Base-by-base conservation (phyloP, 2,113 vertebrate genomes). In the Alosa alosa region DNA sequence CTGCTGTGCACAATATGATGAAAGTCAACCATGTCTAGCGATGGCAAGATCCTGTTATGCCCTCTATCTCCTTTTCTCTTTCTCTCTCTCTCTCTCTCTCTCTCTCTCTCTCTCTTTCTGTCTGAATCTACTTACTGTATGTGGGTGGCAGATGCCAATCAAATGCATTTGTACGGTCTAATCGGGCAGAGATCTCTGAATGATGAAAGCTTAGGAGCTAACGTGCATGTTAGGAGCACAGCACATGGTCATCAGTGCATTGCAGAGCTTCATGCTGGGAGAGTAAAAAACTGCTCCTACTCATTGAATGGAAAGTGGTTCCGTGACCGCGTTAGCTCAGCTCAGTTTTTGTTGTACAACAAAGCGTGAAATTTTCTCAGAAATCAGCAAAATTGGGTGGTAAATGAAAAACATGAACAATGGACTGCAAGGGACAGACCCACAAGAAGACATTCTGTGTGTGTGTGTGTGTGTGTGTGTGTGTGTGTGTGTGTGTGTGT, bases 301-400 rank as follows among this genome's bases (percentile, higher is more conserved):
- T 93, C 89, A 88, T 85, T 82, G 86, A 92, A 92, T 91, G 84
- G 83, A 89, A 90, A 89, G 90, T 91, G 92, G 91, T 89, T 91
- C 91, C 90, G 88, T 90, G 88, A 91, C 3, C 3, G 20, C 55
- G 2, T 49, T 92, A 90, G 90, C 90, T 90, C 91, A 82, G 88
- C 88, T 90, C 88, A 87, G 91, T 85, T 90, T 82, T 82, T 88
- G 90, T 91, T 93, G 87, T 88, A 90, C 90, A 91, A 93, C 91
- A 90, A 91, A 89, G 85, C 89, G 89, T 90, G 88, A 90, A 90
- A 92, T 90, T 87, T 81, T 50, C 4, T 78, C 41, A 68, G 87
- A 90, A 91, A 90, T 88, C 87, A 85, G 86, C 46, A 82, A 1
- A 92, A 91, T 94, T 91, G 83, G 83, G 91, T 92, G 85, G 57